Evolutionary conservation across 2,888 invertebrate species (phyloP), one percentile per base, ranked within the genome.

Genomic region (Dolomedes plantarius): DNA sequence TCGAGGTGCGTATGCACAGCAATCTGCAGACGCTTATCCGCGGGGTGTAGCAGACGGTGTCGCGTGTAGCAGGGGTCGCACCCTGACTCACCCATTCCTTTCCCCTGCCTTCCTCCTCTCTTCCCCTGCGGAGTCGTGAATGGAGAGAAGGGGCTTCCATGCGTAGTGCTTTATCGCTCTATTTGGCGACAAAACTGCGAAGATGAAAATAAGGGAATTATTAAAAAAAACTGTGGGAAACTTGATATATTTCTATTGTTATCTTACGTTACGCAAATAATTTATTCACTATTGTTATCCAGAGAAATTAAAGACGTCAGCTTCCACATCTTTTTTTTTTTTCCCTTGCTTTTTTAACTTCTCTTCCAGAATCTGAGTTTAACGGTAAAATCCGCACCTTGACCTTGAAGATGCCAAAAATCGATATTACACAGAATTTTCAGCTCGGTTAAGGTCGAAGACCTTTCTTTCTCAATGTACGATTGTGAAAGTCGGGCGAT

Each of bases 51-150:
- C 56, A 56, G 56, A 56, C 56, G 23, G 23, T 23, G 56, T 56
- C 56, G 56, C 23, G 56, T 23, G 23, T 23, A 56, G 7, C 56
- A 56, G 56, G 56, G 56, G 56, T 56, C 56, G 56, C 56, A 56
- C 56, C 56, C 56, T 56, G 56, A 56, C 56, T 56, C 56, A 56
- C 56, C 56, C 56, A 23, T 56, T 56, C 56, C 56, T 56, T 56
- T 56, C 56, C 56, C 56, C 56, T 11, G 16, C 3, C 3, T 11
- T 2, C 23, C 23, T 19, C 56, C 23, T 11, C 23, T 56, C 56
- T 23, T 11, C 23, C 6, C 56, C 23, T 11, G 19, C 56, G 1
- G 56, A 7, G 23, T 1, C 3, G 56, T 56, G 56, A 56, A 56
- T 56, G 56, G 23, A 5, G 36, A 36, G 23, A 56, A 16, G 1